Conservation (phyloP, 2,113 vertebrate species). For the Chaetodon trifascialis region DNA sequence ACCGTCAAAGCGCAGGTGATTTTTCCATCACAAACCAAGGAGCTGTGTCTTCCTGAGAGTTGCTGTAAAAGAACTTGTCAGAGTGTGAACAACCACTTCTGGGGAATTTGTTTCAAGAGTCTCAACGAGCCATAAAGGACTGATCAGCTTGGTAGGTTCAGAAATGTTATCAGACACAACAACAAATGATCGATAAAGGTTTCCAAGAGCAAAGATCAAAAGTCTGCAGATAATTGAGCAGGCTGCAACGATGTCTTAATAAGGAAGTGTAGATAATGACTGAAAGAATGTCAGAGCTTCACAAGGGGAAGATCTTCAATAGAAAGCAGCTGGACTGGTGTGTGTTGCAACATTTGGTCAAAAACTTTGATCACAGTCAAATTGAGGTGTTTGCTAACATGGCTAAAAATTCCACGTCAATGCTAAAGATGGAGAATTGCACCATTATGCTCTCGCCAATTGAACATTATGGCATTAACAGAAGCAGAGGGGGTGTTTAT, state of each 20-base stretch:
- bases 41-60: background rate
- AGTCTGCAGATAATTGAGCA: constrained; percentile 7
- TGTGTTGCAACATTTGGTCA: background rate
- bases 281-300: background rate
- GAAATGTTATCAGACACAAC: too few relatives aligned
- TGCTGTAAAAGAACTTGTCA: background rate
- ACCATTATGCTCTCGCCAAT: background rate
- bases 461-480: background rate
- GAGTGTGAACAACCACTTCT: background rate
- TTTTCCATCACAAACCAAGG: background rate
- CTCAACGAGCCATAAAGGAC: background rate
- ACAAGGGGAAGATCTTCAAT: background rate
- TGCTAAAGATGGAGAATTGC: background rate
- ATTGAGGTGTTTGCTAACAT: background rate
- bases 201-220: constrained; percentile 18
- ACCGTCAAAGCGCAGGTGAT: background rate
- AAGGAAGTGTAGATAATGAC: background rate
- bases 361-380: background rate
- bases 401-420: too few relatives aligned
- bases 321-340: background rate
- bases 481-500: background rate
- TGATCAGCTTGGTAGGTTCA: background rate
- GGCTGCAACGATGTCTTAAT: constrained; percentile 4
- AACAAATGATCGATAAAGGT: constrained; percentile 9
- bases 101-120: background rate